phyloP scores from a whole-genome alignment of 2,888 invertebrate species.

The Linnaemya tessellans region DNA sequence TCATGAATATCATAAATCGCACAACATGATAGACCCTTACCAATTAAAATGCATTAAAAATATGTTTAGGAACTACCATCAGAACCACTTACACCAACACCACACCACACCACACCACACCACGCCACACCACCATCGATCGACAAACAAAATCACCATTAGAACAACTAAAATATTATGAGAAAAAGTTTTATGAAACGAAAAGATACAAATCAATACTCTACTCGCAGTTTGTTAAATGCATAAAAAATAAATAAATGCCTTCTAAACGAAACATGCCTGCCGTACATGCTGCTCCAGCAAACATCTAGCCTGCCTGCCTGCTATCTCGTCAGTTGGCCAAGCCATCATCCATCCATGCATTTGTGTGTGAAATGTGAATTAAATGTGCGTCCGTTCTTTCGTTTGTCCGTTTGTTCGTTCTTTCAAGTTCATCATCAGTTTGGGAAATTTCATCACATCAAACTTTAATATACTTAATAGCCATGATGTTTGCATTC shows the following conservation, averaged over 20 bases:
- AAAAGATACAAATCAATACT: constrained; percentile 64
- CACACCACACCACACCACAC: constrained; percentile 13
- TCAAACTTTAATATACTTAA: constrained; percentile 72
- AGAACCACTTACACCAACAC: constrained; percentile 1
- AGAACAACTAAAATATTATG: constrained; percentile 57
- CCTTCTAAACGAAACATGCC: constrained; percentile 61
- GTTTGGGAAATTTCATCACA: constrained; percentile 69
- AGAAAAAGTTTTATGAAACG: constrained; percentile 52
- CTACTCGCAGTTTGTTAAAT: constrained; percentile 48
- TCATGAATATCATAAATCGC: constrained; percentile 61
- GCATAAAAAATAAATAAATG: constrained; percentile 51
- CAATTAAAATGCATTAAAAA: constrained; percentile 66
- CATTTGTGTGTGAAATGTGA: constrained; percentile 54
- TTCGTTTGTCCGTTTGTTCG: constrained; percentile 8
- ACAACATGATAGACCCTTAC: constrained; percentile 54
- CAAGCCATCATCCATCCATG: not conserved
- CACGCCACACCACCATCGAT: not conserved
- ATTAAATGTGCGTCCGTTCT: constrained; percentile 39
- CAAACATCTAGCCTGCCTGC: constrained; percentile 23
- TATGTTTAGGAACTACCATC: constrained; percentile 31
- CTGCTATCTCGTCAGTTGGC: constrained; percentile 21
- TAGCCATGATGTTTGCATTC: constrained; percentile 71
- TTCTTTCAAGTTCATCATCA: constrained; percentile 59
- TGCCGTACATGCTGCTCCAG: constrained; percentile 44
- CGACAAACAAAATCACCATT: constrained; percentile 50